Evolutionary conservation across 2,888 invertebrate genomes (phyloP).

Genomic region (Ectobius pallidus): DNA sequence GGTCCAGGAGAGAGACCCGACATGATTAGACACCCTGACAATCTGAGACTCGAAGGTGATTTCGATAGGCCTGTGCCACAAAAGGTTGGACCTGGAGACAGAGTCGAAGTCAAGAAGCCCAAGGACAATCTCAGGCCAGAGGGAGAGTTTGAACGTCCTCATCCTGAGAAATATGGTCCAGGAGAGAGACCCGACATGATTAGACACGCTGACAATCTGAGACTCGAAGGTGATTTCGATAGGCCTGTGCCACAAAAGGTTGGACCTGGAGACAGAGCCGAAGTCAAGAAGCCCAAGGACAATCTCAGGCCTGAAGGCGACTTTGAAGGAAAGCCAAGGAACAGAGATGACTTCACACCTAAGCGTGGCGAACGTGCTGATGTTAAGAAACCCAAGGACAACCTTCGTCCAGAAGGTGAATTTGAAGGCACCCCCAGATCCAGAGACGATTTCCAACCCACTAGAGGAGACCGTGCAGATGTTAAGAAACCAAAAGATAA

Average conservation of each 20-base stretch:
- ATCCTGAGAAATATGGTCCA: too few relatives aligned
- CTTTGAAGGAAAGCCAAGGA: slow-evolving; percentile 51
- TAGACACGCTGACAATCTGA: slow-evolving; percentile 61
- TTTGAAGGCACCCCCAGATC: slow-evolving; percentile 51
- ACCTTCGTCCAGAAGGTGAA: slow-evolving; percentile 58
- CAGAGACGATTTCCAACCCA: slow-evolving; percentile 46
- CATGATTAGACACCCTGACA: slow-evolving; percentile 53
- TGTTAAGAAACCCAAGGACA: slow-evolving; percentile 50
- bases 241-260: slow-evolving; percentile 55
- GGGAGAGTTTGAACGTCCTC: background rate
- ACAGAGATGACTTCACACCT: slow-evolving; percentile 65
- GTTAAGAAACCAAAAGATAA: slow-evolving; percentile 53
- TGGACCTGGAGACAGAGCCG: slow-evolving; percentile 45
- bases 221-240: slow-evolving; percentile 58
- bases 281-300: slow-evolving; percentile 51
- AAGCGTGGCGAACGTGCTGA: slow-evolving; percentile 41
- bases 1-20: slow-evolving; percentile 45
- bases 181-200: slow-evolving; percentile 55
- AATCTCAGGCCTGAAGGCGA: slow-evolving; percentile 60
- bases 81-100: slow-evolving; percentile 49
- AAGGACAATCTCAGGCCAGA: slow-evolving; percentile 55
- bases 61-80: slow-evolving; percentile 50
- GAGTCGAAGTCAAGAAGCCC: slow-evolving; percentile 48
- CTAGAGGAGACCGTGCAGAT: slow-evolving; percentile 52
- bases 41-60: slow-evolving; percentile 63